Evolutionary conservation across 1,140 invertebrate genomes (phyloP).

Genomic region (Gryllus bimaculatus): DNA sequence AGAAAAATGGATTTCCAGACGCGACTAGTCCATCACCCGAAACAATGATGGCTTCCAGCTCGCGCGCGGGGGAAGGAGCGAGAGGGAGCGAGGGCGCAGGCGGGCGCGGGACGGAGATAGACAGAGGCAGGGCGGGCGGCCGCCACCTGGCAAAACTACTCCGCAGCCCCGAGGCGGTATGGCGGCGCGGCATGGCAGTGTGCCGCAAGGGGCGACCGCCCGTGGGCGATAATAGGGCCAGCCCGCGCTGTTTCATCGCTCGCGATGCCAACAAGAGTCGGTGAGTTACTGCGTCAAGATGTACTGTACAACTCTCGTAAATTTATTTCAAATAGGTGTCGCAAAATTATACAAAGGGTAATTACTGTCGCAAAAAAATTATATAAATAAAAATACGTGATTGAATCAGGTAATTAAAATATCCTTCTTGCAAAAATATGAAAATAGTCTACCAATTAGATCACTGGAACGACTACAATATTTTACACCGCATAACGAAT

Average conservation of each 20-base stretch:
- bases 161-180: neutral
- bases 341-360: too few relatives aligned
- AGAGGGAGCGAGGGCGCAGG: too few relatives aligned
- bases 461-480: neutral
- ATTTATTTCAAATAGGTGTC: too few relatives aligned
- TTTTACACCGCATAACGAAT: neutral
- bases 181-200: neutral
- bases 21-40: neutral
- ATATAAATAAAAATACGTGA: too few relatives aligned
- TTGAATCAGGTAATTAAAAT: too few relatives aligned
- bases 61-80: too few relatives aligned
- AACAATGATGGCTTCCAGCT: neutral
- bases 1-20: conserved; percentile 4
- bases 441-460: neutral
- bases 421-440: neutral
- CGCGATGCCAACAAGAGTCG: neutral
- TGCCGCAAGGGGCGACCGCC: neutral
- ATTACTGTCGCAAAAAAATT: too few relatives aligned
- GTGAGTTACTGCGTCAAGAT: neutral
- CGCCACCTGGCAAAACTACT: neutral
- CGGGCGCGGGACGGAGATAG: neutral
- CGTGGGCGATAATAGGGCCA: neutral
- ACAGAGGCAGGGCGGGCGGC: neutral
- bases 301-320: too few relatives aligned
- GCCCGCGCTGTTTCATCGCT: too few relatives aligned